phyloP scores from a whole-genome alignment of 2,797 vertebrate species.

The Nannoperca obscura region DNA sequence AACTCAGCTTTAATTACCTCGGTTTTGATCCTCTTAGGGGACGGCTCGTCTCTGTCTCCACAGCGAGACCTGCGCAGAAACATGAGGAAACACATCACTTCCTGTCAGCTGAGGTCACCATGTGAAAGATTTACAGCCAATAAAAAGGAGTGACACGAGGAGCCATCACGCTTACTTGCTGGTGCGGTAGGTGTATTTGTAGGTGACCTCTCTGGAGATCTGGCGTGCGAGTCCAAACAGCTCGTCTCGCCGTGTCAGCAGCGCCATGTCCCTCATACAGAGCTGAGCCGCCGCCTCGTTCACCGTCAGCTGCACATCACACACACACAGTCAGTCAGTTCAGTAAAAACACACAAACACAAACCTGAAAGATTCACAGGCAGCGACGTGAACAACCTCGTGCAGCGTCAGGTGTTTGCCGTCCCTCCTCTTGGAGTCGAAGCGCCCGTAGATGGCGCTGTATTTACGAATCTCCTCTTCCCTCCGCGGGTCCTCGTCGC shows the following conservation, averaged over 20 bases:
- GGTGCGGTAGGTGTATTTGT: constrained; percentile 98
- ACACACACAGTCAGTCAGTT: constrained; percentile 43
- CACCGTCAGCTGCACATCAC: constrained; percentile 92
- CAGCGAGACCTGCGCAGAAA: constrained; percentile 90
- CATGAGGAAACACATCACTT: background rate
- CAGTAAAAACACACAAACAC: background rate
- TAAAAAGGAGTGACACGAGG: no score
- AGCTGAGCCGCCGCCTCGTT: constrained; percentile 98
- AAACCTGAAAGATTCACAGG: background rate
- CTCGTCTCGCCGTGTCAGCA: constrained; percentile 95
- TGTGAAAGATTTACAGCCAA: no score
- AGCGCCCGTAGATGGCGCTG: constrained; percentile 98
- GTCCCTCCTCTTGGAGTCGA: constrained; percentile 97
- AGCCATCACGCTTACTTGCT: constrained; percentile 90
- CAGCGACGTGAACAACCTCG: constrained; percentile 84
- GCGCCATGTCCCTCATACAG: constrained; percentile 94
- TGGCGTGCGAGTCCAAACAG: constrained; percentile 96
- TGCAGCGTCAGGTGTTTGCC: constrained; percentile 98
- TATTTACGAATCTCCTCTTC: constrained; percentile 98
- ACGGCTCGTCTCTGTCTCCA: constrained; percentile 95
- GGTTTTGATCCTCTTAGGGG: constrained; percentile 97
- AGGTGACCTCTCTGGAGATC: constrained; percentile 97
- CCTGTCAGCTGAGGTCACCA: constrained; percentile 7
- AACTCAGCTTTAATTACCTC: constrained; percentile 85
- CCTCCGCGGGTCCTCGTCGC: constrained; percentile 91